These are phyloP conservation scores for Spizaetus ornatus DNA, from an alignment of 2,113 vertebrate genomes.

Conservation along the genomic window DNA sequence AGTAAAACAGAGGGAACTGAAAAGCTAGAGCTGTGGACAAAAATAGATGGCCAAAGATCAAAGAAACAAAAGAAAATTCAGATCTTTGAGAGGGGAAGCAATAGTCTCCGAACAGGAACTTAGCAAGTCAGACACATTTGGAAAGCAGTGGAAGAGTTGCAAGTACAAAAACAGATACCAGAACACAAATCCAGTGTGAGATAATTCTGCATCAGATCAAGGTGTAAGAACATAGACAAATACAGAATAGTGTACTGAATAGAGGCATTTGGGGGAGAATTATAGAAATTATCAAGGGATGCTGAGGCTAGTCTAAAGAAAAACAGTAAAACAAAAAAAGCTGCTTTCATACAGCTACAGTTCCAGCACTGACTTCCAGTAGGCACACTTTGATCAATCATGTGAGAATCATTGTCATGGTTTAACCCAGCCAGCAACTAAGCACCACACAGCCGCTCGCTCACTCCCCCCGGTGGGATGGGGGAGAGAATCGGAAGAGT, in stretches of 20 bases:
- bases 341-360: neutral
- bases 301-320: neutral
- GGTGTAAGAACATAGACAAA: neutral
- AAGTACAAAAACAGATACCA: neutral
- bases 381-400: neutral
- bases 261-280: neutral
- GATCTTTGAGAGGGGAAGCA: neutral
- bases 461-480: no score
- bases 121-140: neutral
- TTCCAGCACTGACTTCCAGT: neutral
- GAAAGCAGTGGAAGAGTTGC: neutral
- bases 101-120: neutral
- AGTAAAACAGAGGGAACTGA: neutral
- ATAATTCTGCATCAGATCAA: neutral
- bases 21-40: neutral
- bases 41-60: neutral
- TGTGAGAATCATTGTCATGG: neutral
- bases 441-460: no score
- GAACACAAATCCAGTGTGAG: neutral
- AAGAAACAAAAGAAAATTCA: neutral
- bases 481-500: no score
- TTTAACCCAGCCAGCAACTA: no score
- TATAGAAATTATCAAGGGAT: neutral
- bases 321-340: neutral
- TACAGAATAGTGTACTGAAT: neutral